Percentiles rank a stretch among this genome's conserved stretches.
phyloP scores from a whole-genome alignment of 2,113 vertebrate genomes.

The Prinia subflava region DNA sequence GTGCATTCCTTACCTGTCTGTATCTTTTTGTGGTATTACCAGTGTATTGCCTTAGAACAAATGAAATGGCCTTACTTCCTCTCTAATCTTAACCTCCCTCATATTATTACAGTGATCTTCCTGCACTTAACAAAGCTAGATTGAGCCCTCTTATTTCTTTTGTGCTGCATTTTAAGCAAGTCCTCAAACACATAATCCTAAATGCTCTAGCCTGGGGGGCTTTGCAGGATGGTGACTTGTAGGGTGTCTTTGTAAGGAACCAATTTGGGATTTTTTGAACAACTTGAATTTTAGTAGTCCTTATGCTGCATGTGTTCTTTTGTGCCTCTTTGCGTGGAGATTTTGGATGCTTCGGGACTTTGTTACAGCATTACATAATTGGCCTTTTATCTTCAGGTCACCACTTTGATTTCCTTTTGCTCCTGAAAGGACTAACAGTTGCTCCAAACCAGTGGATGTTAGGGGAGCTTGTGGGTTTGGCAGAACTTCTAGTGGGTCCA shows the following conservation, averaged over 20 bases:
- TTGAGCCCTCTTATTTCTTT: background rate
- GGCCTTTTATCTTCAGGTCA: background rate
- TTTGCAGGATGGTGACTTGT: background rate
- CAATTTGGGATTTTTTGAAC: background rate
- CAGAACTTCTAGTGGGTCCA: background rate
- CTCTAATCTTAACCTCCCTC: background rate
- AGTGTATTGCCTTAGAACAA: background rate
- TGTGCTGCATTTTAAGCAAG: background rate
- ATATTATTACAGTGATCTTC: background rate
- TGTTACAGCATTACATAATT: background rate
- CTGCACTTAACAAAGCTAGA: background rate
- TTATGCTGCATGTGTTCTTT: background rate
- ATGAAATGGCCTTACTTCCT: background rate
- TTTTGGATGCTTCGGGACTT: background rate
- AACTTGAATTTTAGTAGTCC: background rate
- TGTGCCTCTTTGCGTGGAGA: rapidly evolving
- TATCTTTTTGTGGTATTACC: background rate
- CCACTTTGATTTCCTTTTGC: background rate
- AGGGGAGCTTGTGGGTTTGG: background rate
- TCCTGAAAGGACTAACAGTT: background rate
- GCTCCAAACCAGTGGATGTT: background rate
- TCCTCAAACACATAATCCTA: background rate
- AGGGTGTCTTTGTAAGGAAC: background rate
- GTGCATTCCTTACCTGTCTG: background rate
- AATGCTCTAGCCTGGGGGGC: background rate